Evolutionary conservation across 2,888 invertebrate species (phyloP).

Genomic region (Lithophane leautieri): DNA sequence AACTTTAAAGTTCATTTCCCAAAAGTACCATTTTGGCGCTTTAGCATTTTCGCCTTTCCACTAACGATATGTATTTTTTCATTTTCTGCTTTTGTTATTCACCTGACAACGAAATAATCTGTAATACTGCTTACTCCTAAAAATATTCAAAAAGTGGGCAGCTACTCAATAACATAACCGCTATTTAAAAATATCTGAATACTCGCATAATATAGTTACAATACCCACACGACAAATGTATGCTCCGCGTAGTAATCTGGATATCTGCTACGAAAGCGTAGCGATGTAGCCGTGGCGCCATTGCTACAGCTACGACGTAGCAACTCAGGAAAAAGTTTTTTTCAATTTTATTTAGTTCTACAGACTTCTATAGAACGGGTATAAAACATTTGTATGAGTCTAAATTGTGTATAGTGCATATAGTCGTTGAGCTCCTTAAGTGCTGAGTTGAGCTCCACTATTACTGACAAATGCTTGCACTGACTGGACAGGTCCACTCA

Average conservation of each 20-base stretch:
- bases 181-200: background rate
- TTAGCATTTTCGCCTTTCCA: no score
- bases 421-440: no score
- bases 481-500: no score
- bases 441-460: no score
- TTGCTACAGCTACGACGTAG: slow-evolving; percentile 20
- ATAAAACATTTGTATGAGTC: background rate
- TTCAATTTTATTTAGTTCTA: background rate
- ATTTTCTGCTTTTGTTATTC: background rate
- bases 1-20: no score
- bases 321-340: background rate
- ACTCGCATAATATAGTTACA: no score
- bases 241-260: background rate
- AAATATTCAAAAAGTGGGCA: background rate
- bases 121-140: background rate
- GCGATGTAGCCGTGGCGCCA: background rate
- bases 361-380: background rate
- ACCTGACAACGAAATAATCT: background rate
- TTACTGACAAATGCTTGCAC: no score
- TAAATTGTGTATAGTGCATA: slow-evolving; percentile 1
- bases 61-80: background rate
- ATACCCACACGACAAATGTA: background rate
- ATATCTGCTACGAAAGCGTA: slow-evolving; percentile 16
- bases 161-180: background rate
- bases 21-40: no score